Percentiles rank a stretch among this genome's conserved stretches.
These are phyloP conservation scores for Malaclemys terrapin DNA, from an alignment of 2,113 vertebrate species.

Conservation along the genomic window DNA sequence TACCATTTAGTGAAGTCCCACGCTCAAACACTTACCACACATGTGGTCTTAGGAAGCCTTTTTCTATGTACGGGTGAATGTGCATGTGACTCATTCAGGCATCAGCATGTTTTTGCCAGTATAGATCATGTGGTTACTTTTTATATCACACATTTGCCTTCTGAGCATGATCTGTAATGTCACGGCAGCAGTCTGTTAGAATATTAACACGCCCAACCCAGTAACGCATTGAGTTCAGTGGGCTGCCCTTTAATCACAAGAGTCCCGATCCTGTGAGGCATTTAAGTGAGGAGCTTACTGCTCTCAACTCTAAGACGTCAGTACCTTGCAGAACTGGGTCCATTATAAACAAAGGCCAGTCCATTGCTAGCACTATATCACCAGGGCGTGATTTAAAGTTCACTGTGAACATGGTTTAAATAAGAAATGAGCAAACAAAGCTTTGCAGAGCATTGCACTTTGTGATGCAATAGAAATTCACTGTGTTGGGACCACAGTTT, in stretches of 20 bases:
- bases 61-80: background rate
- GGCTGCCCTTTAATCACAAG: background rate
- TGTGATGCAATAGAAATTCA: too few species aligned
- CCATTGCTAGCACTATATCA: background rate
- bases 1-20: background rate
- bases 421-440: too few species aligned
- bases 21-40: background rate
- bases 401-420: too few species aligned
- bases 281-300: background rate
- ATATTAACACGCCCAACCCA: background rate
- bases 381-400: background rate
- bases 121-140: background rate
- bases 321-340: background rate
- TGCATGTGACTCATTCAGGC: background rate
- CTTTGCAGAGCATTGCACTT: too few species aligned
- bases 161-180: background rate
- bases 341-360: background rate
- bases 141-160: background rate
- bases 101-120: background rate
- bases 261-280: background rate
- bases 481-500: too few species aligned
- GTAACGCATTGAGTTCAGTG: background rate
- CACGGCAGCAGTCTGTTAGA: background rate
- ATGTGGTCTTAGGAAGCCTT: rapidly evolving
- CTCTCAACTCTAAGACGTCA: background rate